Conservation (phyloP, 2,113 vertebrate genomes). For the Phrynosoma platyrhinos region DNA sequence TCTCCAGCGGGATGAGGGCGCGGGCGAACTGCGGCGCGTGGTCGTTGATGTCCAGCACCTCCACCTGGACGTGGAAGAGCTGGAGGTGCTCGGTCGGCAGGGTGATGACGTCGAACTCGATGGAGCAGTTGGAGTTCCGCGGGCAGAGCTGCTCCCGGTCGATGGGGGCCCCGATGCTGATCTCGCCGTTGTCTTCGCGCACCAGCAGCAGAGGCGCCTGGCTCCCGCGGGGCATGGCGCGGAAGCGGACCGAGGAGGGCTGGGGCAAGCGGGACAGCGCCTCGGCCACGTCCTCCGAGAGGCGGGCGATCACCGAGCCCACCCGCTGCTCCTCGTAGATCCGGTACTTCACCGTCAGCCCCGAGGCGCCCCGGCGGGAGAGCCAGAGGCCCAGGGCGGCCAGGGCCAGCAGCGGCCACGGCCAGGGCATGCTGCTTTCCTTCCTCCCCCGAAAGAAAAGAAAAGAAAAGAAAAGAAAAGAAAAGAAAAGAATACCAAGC, state of each 20-base stretch:
- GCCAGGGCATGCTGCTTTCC: no score
- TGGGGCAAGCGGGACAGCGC: constrained; percentile 86
- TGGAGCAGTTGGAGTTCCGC: constrained; percentile 94
- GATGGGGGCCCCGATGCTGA: constrained; percentile 91
- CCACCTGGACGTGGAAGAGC: constrained; percentile 96
- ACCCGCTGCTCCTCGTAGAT: constrained; percentile 96
- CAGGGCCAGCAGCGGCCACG: constrained; percentile 69
- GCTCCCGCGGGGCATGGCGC: constrained; percentile 91
- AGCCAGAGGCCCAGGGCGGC: constrained; percentile 39
- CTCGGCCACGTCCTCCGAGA: constrained; percentile 90
- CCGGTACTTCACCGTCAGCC: constrained; percentile 92
- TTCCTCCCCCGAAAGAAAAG: no score
- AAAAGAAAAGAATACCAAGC: no score
- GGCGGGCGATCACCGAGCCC: constrained; percentile 89
- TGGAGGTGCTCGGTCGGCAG: constrained; percentile 95
- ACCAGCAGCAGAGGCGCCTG: constrained; percentile 84
- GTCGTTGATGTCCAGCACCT: constrained; percentile 97
- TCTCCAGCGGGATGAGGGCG: constrained; percentile 92
- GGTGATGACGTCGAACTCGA: constrained; percentile 97
- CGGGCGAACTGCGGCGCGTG: constrained; percentile 94
- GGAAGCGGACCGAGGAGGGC: constrained; percentile 88
- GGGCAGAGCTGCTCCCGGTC: constrained; percentile 96
- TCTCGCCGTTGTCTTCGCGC: constrained; percentile 92
- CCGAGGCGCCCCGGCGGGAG: constrained; percentile 63
- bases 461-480: no score